These are phyloP conservation scores for Gallinago paraguaiae DNA, from an alignment of 2,113 vertebrate species.

Conservation along the genomic window DNA sequence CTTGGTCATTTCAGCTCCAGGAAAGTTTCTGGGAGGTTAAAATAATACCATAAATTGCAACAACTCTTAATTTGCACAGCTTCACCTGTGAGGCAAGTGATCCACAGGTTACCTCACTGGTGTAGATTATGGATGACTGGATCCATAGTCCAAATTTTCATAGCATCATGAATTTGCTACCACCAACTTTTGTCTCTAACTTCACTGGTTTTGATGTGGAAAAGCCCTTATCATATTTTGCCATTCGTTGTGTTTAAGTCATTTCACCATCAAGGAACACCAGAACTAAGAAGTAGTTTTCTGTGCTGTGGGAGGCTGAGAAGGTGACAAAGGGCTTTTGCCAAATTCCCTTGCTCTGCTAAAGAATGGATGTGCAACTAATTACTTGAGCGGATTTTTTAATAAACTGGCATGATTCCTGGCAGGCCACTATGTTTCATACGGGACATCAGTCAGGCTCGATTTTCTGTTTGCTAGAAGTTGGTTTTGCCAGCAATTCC, in stretches of 20 bases:
- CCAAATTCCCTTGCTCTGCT: not conserved
- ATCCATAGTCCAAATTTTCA: not conserved
- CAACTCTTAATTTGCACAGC: not conserved
- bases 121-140: not conserved
- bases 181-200: not conserved
- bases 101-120: not conserved
- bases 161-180: not conserved
- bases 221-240: not conserved
- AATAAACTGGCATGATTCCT: not conserved
- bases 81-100: not conserved
- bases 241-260: not conserved
- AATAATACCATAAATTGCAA: not conserved
- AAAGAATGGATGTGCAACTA: not conserved
- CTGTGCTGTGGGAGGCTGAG: not conserved
- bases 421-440: not conserved
- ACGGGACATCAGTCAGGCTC: not conserved
- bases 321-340: not conserved
- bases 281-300: not conserved
- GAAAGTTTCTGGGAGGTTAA: not conserved
- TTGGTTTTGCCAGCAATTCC: not conserved
- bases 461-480: not conserved
- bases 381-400: not conserved
- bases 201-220: not conserved
- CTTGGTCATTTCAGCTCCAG: not conserved
- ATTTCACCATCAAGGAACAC: not conserved